Conservation (phyloP, 2,113 vertebrate species). For the Perognathus longimembris region DNA sequence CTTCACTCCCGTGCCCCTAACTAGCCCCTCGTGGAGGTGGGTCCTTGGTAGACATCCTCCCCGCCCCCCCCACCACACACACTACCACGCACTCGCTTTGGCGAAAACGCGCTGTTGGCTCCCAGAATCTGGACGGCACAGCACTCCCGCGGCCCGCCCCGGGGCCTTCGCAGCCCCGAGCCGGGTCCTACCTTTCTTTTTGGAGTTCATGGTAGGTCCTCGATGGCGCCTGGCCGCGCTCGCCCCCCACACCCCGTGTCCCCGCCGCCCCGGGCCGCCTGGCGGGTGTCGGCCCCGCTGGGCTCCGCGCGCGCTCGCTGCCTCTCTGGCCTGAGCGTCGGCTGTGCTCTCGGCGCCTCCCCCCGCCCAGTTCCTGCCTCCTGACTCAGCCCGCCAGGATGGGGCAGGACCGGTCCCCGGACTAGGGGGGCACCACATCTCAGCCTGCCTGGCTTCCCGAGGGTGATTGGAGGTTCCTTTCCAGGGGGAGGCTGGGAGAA, state of each 20-base stretch:
- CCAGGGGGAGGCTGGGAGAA: too few relatives aligned
- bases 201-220: slow-evolving; percentile 73
- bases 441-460: neutral
- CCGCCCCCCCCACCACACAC: too few relatives aligned
- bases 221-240: neutral
- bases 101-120: neutral
- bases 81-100: neutral
- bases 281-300: slow-evolving; percentile 30
- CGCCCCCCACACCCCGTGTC: neutral
- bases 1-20: neutral
- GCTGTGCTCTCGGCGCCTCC: slow-evolving; percentile 68
- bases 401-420: slow-evolving; percentile 64
- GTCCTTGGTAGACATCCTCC: neutral
- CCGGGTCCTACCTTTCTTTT: slow-evolving; percentile 78
- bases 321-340: slow-evolving; percentile 48
- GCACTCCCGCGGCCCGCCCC: neutral
- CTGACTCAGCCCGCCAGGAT: slow-evolving; percentile 81
- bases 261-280: slow-evolving; percentile 19
- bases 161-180: neutral
- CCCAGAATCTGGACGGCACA: slow-evolving; percentile 15
- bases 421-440: slow-evolving; percentile 45
- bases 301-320: slow-evolving; percentile 43
- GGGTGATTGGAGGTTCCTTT: slow-evolving; percentile 20
- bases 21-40: neutral
- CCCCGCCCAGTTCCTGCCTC: slow-evolving; percentile 81